Conservation (phyloP, 1,140 invertebrate genomes). For the Holotrichia oblita region DNA sequence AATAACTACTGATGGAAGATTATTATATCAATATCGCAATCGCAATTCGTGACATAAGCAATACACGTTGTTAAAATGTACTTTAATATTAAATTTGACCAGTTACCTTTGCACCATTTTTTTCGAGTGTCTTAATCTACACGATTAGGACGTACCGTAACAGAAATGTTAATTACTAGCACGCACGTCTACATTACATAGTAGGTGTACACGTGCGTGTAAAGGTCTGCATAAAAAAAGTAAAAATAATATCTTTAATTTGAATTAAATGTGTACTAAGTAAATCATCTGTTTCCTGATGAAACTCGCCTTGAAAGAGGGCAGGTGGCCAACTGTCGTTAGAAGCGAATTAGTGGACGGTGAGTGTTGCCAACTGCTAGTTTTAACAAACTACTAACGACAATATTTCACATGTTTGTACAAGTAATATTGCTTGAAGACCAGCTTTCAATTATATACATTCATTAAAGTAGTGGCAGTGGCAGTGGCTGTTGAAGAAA, state of each 20-base stretch:
- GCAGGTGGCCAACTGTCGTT: conserved; percentile 8
- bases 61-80: neutral
- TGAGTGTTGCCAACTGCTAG: neutral
- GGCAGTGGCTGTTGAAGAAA: too few species aligned
- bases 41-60: neutral
- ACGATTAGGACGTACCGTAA: neutral
- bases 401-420: neutral
- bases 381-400: neutral
- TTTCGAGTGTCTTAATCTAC: neutral
- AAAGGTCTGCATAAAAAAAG: neutral
- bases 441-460: too few species aligned
- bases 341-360: conserved; percentile 16
- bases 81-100: neutral
- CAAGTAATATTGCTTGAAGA: too few species aligned
- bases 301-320: neutral
- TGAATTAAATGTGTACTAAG: conserved; percentile 13
- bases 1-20: too few species aligned
- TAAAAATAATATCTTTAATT: conserved; percentile 4
- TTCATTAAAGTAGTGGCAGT: too few species aligned
- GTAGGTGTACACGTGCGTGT: neutral
- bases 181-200: neutral
- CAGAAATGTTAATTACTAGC: neutral
- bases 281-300: conserved; percentile 20
- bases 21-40: neutral
- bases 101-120: neutral